These are phyloP conservation scores for Liparis tanakae DNA, from an alignment of 2,797 vertebrate species.

Conservation along the genomic window DNA sequence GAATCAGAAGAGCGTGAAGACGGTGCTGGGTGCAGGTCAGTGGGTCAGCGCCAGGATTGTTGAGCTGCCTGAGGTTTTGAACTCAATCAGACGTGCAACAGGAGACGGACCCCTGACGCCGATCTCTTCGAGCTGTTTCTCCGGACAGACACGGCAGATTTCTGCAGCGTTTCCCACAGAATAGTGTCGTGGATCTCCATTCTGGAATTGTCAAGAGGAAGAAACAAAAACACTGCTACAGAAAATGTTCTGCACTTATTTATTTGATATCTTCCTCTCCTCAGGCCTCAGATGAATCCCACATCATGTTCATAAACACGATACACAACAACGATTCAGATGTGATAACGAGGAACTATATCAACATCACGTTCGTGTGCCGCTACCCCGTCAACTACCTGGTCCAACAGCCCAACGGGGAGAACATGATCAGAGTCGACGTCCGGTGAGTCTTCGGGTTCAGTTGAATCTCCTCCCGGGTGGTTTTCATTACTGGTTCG, in stretches of 20 bases:
- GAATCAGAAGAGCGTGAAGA: neutral
- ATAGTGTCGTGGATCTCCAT: neutral
- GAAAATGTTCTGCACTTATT: no score
- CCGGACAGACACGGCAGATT: no score
- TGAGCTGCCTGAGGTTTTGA: conserved; percentile 16
- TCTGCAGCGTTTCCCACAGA: neutral
- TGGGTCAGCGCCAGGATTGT: neutral
- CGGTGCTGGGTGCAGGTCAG: neutral
- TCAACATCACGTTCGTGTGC: conserved; percentile 85
- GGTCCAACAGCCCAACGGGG: conserved; percentile 80
- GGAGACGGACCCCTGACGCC: neutral
- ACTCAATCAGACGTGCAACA: conserved; percentile 2
- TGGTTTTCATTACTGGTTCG: neutral
- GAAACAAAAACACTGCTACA: no score
- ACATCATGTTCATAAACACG: conserved; percentile 85
- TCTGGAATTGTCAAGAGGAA: neutral
- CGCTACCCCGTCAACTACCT: conserved; percentile 85
- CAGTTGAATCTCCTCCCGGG: neutral
- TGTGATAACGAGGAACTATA: conserved; percentile 82
- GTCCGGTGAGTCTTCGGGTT: conserved; percentile 64
- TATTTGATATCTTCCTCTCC: conserved; percentile 11
- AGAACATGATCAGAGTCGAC: conserved; percentile 83
- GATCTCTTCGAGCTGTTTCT: neutral
- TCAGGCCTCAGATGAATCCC: conserved; percentile 79
- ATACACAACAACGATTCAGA: conserved; percentile 84